Conservation (phyloP, 2,888 invertebrate species). For the Nipponacmea schrenckii region DNA sequence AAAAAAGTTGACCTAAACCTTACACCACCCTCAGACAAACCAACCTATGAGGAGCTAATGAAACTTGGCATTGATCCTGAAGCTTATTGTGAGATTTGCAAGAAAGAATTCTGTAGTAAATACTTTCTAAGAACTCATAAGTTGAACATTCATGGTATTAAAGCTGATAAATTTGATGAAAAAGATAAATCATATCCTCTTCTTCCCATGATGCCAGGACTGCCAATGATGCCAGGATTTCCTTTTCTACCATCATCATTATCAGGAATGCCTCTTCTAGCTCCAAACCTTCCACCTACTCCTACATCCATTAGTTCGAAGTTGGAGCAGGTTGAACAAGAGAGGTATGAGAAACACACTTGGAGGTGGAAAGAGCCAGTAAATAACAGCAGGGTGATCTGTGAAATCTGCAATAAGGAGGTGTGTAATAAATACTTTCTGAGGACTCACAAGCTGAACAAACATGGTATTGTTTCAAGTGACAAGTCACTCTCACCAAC, state of each 20-base stretch:
- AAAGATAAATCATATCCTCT: conserved; percentile 6
- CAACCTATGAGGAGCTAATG: conserved; percentile 58
- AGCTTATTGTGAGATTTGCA: conserved; percentile 77
- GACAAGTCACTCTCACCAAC: conserved; percentile 48
- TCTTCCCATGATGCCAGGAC: conserved; percentile 6
- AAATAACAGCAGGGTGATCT: conserved; percentile 61
- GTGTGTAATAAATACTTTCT: conserved; percentile 68
- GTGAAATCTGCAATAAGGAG: conserved; percentile 67
- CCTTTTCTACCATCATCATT: conserved; percentile 11
- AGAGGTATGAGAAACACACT: conserved; percentile 44
- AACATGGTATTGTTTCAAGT: conserved; percentile 64
- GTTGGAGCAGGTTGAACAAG: conserved; percentile 26
- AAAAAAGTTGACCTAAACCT: conserved; percentile 26
- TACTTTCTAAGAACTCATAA: conserved; percentile 97
- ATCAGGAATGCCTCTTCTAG: neutral
- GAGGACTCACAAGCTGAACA: conserved; percentile 66
- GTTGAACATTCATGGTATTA: conserved; percentile 96
- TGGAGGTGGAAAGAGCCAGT: conserved; percentile 65
- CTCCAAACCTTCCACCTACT: neutral
- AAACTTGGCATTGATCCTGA: conserved; percentile 68
- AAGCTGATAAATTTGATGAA: conserved; percentile 62
- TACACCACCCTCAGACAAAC: conserved; percentile 41
- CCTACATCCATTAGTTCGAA: neutral
- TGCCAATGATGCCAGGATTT: conserved; percentile 16
- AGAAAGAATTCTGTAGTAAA: conserved; percentile 97